phyloP scores from a whole-genome alignment of 2,888 invertebrate genomes.

The Perithous albicinctus region DNA sequence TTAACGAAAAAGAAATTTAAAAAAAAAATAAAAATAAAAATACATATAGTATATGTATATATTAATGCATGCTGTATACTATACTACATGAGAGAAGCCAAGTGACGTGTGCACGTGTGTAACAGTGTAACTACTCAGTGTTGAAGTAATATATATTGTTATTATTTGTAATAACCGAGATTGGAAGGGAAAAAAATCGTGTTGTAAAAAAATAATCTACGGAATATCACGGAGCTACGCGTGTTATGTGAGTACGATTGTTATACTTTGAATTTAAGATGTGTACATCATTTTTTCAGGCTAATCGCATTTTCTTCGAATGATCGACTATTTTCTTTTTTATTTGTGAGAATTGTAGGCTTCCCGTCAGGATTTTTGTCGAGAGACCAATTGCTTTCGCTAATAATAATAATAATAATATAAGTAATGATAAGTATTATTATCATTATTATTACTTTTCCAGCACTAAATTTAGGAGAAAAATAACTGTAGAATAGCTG shows the following conservation, averaged over 20 bases:
- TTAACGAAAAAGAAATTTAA: conserved; percentile 7
- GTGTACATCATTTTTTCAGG: too few relatives aligned
- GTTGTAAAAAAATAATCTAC: conserved; percentile 38
- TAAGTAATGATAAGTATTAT: too few relatives aligned
- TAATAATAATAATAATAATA: too few relatives aligned
- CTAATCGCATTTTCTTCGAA: too few relatives aligned
- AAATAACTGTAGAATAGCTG: too few relatives aligned
- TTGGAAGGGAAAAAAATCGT: conserved; percentile 42
- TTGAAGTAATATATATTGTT: conserved; percentile 56
- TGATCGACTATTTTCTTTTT: background rate
- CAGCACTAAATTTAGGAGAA: too few relatives aligned
- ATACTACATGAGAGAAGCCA: conserved; percentile 42
- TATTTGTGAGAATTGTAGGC: too few relatives aligned
- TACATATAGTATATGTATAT: conserved; percentile 32
- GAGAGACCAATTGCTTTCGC: too few relatives aligned
- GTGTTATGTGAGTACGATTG: conserved; percentile 78
- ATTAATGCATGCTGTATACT: conserved; percentile 29
- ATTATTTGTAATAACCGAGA: conserved; percentile 42
- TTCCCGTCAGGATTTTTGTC: too few relatives aligned
- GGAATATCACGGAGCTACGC: conserved; percentile 73
- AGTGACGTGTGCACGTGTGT: conserved; percentile 76
- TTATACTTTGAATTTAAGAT: conserved; percentile 21
- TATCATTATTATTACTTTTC: too few relatives aligned
- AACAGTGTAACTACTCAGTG: conserved; percentile 73
- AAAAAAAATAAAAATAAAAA: conserved; percentile 24